phyloP scores from a whole-genome alignment of 2,797 vertebrate species.

The Bucorvus abyssinicus region DNA sequence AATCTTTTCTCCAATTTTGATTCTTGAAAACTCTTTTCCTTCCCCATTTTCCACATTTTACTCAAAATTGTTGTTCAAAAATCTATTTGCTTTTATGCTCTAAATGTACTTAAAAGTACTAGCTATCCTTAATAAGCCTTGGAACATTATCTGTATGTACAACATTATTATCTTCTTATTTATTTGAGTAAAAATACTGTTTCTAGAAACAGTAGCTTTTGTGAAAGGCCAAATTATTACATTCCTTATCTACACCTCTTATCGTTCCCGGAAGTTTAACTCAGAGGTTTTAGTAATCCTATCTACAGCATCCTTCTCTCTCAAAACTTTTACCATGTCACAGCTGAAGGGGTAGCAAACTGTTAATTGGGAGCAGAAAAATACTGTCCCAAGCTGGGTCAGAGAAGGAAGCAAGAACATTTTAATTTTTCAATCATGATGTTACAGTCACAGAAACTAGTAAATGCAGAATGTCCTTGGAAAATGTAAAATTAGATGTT shows the following conservation, averaged over 20 bases:
- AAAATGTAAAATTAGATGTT: neutral
- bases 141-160: neutral
- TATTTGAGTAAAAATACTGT: neutral
- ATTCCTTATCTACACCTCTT: neutral
- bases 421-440: neutral
- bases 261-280: neutral
- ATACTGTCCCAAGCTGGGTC: fast-evolving
- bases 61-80: neutral
- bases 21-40: neutral
- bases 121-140: neutral
- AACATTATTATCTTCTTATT: neutral
- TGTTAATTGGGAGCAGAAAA: neutral
- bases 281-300: neutral
- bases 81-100: neutral
- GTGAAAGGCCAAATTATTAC: neutral
- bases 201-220: neutral
- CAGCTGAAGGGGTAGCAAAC: neutral
- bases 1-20: neutral
- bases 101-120: neutral
- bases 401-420: neutral
- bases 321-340: fast-evolving
- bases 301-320: neutral
- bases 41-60: neutral
- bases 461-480: neutral
- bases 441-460: neutral